Evolutionary conservation across 2,888 invertebrate genomes (phyloP), one percentile per base, ranked within the genome.

Genomic region (Trissoscelio sp.): DNA sequence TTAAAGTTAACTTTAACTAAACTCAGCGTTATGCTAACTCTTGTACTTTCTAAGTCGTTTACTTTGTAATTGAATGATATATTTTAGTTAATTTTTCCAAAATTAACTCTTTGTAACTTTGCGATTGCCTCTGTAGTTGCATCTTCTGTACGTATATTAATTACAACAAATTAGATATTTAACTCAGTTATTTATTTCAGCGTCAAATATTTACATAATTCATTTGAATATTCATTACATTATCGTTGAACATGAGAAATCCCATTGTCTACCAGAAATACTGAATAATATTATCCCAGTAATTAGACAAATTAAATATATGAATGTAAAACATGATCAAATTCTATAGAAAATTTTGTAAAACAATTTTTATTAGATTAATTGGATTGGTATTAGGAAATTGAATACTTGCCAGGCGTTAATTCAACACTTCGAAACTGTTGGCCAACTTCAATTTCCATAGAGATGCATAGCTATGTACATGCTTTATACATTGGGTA

Each of bases 361-460:
- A 11, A n/a, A n/a, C 3, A 22, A 6, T 64, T 48, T 64, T 58
- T 12, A 14, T 31, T 31, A 34, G 3, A 12, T n/a, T 22, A 48
- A 53, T 31, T 37, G 12, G 24, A 14, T 18, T 4, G 3, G 6
- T 11, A 58, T 57, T 69, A 28, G 14, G 18, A 34, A 69, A 57
- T 46, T 46, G 14, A 46, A 14, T 53, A 12, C 46, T 6, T 18
- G 34, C 48, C 16, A 39, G 34, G 42, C 57, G 44, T 57, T 42
- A 69, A 57, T 57, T 57, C 20, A 37, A 69, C 57, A 46, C 57
- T 69, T 69, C 42, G 57, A 34, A 69, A 69, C 57, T 69, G 57
- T 57, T 57, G 57, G 3, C 31, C 57, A 69, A 69, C 69, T 69
- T 46, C 18, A 69, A 69, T 69, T 69, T 55, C 69, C 44, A 72